phyloP scores from a whole-genome alignment of 1,140 invertebrate genomes.

The Papilio xuthus region DNA sequence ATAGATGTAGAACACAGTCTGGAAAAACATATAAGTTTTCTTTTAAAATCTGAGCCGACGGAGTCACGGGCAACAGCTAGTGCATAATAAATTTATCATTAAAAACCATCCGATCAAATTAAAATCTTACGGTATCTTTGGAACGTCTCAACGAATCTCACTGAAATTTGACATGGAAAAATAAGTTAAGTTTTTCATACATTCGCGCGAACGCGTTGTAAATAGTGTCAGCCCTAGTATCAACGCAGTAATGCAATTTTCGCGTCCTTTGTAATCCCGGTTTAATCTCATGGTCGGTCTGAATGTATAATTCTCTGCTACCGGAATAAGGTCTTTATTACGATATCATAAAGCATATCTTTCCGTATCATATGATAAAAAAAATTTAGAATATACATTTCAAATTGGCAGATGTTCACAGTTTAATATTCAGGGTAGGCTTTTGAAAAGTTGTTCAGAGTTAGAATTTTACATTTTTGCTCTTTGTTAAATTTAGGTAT shows the following conservation, averaged over 20 bases:
- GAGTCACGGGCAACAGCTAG: too few relatives aligned
- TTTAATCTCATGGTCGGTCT: background rate
- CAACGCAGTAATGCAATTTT: constrained; percentile 11
- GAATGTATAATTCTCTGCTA: background rate
- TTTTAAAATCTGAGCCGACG: too few relatives aligned
- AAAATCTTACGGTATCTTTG: too few relatives aligned
- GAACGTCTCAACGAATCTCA: too few relatives aligned
- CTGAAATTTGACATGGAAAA: too few relatives aligned
- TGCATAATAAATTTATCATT: too few relatives aligned
- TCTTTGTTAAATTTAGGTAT: constrained; percentile 9
- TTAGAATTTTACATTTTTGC: background rate
- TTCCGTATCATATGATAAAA: background rate
- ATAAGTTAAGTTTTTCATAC: too few relatives aligned
- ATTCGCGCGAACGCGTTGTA: too few relatives aligned
- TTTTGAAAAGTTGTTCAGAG: background rate
- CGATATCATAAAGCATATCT: background rate
- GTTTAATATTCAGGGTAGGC: constrained; percentile 16
- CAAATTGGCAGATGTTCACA: constrained; percentile 16
- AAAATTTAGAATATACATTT: background rate
- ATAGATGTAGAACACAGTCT: too few relatives aligned
- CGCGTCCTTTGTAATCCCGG: background rate
- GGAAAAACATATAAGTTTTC: too few relatives aligned
- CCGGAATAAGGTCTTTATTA: background rate
- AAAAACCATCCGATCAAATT: too few relatives aligned
- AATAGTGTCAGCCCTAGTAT: background rate